Evolutionary conservation across 1,140 invertebrate species (phyloP), one percentile per base, ranked within the genome.

Genomic region (Zaprionus africanus): DNA sequence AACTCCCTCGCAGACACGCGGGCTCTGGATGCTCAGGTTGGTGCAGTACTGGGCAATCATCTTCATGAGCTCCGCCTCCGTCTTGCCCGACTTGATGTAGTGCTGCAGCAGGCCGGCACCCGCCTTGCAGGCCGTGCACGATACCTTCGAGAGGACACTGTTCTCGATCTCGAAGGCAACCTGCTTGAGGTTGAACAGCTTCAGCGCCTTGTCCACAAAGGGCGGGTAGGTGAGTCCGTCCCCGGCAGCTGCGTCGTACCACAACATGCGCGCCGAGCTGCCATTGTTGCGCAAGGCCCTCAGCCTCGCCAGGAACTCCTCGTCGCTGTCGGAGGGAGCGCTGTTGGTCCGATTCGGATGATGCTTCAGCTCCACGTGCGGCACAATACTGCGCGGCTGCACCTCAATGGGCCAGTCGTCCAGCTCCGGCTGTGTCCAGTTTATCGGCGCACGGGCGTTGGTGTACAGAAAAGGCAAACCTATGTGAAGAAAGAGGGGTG

Each of bases 81-180:
- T 96, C 93, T 97, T 97, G 19, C 97, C 97, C 0, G 94, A 94
- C 82, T 95, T 95, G 43, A 98, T 97, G 82, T 97, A 98, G 91
- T 98, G 96, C 86, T 97, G 96, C 24, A 98, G 93, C 26, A 98
- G 93, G 0, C 97, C 96, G 53, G 97, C 96, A 1, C 97, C 96
- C n/a, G 96, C 97, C 93, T 97, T 97, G 86, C 97, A 98, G 11
- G 97, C 97, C 0, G 97, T 97, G 81, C 97, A 98, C 0, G 97
- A 97, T 2, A 98, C 97, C 92, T 97, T 97, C 0, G 97, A 97
- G 96, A 98, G 97, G 2, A 98, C 96, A 13, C 96, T 97, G 71
- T 97, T 97, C 93, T 98, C 97, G 22, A 98, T 95, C 93, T 98
- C 97, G 78, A 95, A 95, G 72, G 96, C 95, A 15, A 98, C 97